Evolutionary conservation across 2,113 vertebrate genomes (phyloP), one percentile per base, ranked within the genome.

Genomic region (Gavia stellata): DNA sequence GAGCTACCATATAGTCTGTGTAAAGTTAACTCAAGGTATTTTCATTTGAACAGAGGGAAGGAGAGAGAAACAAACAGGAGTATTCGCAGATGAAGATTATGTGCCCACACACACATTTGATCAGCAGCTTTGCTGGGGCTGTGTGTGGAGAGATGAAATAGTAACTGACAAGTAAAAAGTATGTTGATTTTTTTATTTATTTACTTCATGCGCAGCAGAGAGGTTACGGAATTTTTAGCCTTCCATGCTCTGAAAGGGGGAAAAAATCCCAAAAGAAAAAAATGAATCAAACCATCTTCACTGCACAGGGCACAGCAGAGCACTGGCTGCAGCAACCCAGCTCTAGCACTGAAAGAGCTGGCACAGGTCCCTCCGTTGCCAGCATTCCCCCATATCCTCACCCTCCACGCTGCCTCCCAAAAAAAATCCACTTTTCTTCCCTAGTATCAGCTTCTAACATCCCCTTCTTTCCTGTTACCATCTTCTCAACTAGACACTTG

Each of bases 1-100:
- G 83, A 97, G 82, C 77, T 83, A 85, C 86, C 49, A 49, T n/a
- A 83, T 34, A 67, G n/a, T 36, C 75, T 75, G 58, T 91, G 89
- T 52, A 95, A 96, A 33, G 91, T 97, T 97, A 97, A 96, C 93
- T 97, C 75, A 81, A 96, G 82, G 81, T 88, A 80, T 96, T 97
- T 96, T 92, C 68, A 56, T 94, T 84, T 71, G 74, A 88, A 89
- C 61, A 91, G 85, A 83, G 52, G 59, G 65, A 71, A 94, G 77
- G 86, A 72, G 72, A 62, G 33, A 45, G 81, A 94, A 96, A 94
- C 49, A 83, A 87, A 90, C 88, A 72, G 73, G 38, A 94, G 26
- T 52, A 47, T 53, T 33, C 16, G n/a, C 21, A 68, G 36, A 62
- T 44, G 31, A 92, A 77, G 49, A 74, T 40, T 58, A 18, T 50